phyloP scores from a whole-genome alignment of 2,113 vertebrate genomes.

The Gymnocephalus cernua region DNA sequence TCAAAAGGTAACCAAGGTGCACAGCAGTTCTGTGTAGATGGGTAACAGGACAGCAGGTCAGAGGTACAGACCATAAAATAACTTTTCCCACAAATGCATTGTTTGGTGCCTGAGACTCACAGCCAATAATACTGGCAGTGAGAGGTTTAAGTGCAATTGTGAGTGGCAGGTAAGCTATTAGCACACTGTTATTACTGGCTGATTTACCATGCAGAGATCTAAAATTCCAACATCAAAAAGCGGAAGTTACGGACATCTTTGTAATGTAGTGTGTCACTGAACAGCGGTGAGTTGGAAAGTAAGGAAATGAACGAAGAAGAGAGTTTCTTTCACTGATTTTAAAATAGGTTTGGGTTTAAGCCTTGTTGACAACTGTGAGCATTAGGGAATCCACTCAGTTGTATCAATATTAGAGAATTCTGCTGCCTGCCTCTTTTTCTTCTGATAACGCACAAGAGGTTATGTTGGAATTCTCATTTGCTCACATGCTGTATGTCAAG shows the following conservation, averaged over 20 bases:
- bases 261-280: not conserved
- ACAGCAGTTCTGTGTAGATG: not conserved
- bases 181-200: not conserved
- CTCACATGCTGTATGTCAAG: not conserved
- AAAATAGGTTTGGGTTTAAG: not conserved
- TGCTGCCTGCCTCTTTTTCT: not conserved
- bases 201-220: too few relatives aligned
- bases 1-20: constrained; percentile 8
- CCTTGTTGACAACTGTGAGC: not conserved
- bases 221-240: too few relatives aligned
- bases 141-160: constrained; percentile 6
- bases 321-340: not conserved
- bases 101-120: not conserved
- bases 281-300: not conserved
- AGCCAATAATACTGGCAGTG: not conserved
- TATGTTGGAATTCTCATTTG: not conserved
- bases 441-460: not conserved
- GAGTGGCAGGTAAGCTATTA: not conserved
- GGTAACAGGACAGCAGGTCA: not conserved
- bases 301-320: not conserved
- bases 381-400: not conserved
- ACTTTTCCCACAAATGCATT: constrained; percentile 33
- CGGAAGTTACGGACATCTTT: not conserved
- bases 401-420: not conserved
- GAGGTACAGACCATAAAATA: constrained; percentile 19